Percentiles rank a stretch among this genome's conserved stretches.
Conservation (phyloP, 2,797 vertebrate species). For the Sebastes cheni region DNA sequence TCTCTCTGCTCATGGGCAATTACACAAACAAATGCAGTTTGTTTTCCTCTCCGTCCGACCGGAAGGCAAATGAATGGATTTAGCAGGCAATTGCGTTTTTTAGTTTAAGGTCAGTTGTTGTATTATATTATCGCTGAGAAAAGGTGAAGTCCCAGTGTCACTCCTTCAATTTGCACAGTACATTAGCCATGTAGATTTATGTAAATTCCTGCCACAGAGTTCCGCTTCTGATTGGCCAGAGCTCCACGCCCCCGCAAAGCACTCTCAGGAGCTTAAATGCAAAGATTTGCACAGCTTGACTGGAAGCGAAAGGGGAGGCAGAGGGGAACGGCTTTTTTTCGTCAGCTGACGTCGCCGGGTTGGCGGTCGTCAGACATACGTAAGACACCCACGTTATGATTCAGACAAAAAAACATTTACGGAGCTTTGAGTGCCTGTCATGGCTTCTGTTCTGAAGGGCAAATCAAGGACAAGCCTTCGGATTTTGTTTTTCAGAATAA, state of each 20-base stretch:
- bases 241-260: constrained; percentile 31
- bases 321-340: not conserved
- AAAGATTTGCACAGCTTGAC: constrained; percentile 61
- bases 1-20: constrained; percentile 76
- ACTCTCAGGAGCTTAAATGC: constrained; percentile 39
- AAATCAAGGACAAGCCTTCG: constrained; percentile 35
- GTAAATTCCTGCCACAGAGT: constrained; percentile 59
- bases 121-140: constrained; percentile 46
- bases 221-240: constrained; percentile 55
- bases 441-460: constrained; percentile 37
- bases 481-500: not conserved
- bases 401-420: not conserved
- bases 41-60: constrained; percentile 58
- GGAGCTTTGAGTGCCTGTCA: not conserved
- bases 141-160: constrained; percentile 62
- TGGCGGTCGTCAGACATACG: constrained; percentile 50
- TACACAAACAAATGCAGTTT: constrained; percentile 80
- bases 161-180: constrained; percentile 58
- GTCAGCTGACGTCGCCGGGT: constrained; percentile 41
- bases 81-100: constrained; percentile 57
- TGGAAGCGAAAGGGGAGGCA: constrained; percentile 15
- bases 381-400: constrained; percentile 28
- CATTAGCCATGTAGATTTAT: constrained; percentile 78
- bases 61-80: constrained; percentile 63
- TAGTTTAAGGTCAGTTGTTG: constrained; percentile 65